A percentile compares a stretch with the other conserved stretches of the same genome.
phyloP scores from a whole-genome alignment of 2,797 vertebrate species.

The Apodemus agrarius region DNA sequence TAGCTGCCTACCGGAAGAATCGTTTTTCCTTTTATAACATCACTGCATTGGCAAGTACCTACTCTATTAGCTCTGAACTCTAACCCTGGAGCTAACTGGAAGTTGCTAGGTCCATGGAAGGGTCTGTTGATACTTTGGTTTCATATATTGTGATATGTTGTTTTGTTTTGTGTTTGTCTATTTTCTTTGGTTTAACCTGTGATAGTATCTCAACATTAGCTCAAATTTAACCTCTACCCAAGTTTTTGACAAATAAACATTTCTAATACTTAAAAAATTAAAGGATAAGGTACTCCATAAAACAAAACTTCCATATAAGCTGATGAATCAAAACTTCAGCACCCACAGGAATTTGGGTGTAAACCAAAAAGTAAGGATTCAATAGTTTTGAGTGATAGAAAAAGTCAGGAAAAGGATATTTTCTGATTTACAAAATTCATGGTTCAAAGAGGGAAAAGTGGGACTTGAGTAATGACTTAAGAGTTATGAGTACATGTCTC shows the following conservation, averaged over 20 bases:
- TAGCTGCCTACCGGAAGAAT: neutral
- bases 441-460: neutral
- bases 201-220: neutral
- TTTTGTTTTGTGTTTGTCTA: too few relatives aligned
- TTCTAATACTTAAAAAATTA: neutral
- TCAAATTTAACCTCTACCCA: too few relatives aligned
- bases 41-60: neutral
- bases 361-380: neutral
- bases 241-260: neutral
- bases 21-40: neutral
- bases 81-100: neutral
- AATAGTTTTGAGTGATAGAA: neutral
- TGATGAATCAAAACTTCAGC: neutral
- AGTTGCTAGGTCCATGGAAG: neutral
- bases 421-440: neutral
- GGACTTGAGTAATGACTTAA: too few relatives aligned
- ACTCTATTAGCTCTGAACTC: too few relatives aligned
- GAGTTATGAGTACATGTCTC: neutral
- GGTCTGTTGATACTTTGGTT: neutral
- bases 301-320: neutral
- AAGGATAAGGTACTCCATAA: neutral
- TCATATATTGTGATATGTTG: neutral
- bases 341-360: neutral
- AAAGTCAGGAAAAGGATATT: neutral
- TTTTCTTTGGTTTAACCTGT: neutral